Percentiles rank a stretch among this genome's conserved stretches.
Conservation (phyloP, 2,888 invertebrate species). For the Heteropelma amictum region DNA sequence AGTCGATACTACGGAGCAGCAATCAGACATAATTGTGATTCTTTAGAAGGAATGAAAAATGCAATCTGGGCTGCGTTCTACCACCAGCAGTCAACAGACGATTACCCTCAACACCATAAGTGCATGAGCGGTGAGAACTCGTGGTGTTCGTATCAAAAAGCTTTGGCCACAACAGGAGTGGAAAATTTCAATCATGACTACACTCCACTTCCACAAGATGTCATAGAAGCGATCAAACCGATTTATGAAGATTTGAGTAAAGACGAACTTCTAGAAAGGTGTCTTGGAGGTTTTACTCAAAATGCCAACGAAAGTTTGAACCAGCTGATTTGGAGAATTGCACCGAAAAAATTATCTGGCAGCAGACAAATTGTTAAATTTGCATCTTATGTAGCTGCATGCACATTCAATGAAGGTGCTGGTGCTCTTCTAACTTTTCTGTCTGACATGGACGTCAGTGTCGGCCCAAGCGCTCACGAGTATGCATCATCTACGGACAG, state of each 20-base stretch:
- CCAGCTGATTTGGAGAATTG: conserved; percentile 66
- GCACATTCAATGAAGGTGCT: conserved; percentile 22
- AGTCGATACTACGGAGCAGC: conserved; percentile 50
- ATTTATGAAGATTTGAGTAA: conserved; percentile 67
- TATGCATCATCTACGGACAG: conserved; percentile 22
- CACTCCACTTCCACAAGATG: conserved; percentile 59
- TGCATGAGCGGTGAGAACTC: conserved; percentile 54
- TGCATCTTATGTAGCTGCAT: conserved; percentile 11
- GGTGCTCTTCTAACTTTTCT: not conserved
- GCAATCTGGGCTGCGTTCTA: conserved; percentile 49
- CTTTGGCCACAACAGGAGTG: conserved; percentile 47
- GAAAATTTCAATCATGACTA: conserved; percentile 59
- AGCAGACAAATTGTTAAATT: conserved; percentile 37
- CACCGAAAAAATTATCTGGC: conserved; percentile 57
- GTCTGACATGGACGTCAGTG: conserved; percentile 17
- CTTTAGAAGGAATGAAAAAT: conserved; percentile 42
- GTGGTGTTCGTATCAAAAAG: conserved; percentile 36
- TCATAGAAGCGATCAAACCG: conserved; percentile 61
- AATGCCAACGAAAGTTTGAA: conserved; percentile 67
- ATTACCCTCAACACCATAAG: conserved; percentile 44
- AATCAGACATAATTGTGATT: conserved; percentile 48
- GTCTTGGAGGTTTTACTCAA: conserved; percentile 60
- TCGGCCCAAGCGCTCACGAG: conserved; percentile 45
- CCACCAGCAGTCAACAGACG: conserved; percentile 49
- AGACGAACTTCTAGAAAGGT: conserved; percentile 60